Evolutionary conservation across 2,888 invertebrate genomes (phyloP).

Genomic region (Drosophila recens): DNA sequence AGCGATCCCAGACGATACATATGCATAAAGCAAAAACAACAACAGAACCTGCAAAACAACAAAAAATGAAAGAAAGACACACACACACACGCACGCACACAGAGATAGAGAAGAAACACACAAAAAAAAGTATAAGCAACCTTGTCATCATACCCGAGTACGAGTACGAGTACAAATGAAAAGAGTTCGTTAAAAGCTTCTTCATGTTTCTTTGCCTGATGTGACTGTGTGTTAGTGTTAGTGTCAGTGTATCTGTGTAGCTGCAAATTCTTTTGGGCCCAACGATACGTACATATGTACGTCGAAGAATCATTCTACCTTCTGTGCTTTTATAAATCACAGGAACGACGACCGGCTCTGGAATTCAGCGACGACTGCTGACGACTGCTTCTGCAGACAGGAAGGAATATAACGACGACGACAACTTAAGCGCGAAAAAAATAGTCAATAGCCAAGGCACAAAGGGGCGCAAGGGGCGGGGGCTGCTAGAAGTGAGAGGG

Average conservation of each 20-base stretch:
- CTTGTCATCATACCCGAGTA: constrained; percentile 74
- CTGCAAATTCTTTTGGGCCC: constrained; percentile 75
- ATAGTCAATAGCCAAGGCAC: constrained; percentile 67
- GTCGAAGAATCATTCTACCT: constrained; percentile 70
- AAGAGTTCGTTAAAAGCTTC: constrained; percentile 82
- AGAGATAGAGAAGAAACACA: constrained; percentile 11
- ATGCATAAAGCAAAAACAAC: constrained; percentile 67
- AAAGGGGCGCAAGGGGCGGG: constrained; percentile 2
- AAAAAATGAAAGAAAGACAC: constrained; percentile 42
- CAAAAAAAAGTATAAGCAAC: constrained; percentile 50
- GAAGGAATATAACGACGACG: constrained; percentile 80
- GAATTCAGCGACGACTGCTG: constrained; percentile 71
- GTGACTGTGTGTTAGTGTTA: constrained; percentile 21
- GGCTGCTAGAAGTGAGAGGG: background rate
- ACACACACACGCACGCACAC: constrained; percentile 25
- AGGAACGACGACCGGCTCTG: constrained; percentile 71
- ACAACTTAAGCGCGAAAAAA: constrained; percentile 80
- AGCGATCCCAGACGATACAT: constrained; percentile 75
- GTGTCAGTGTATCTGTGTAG: constrained; percentile 38
- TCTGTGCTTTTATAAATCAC: constrained; percentile 80
- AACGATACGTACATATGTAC: constrained; percentile 33
- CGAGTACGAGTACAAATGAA: constrained; percentile 75
- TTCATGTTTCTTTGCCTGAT: constrained; percentile 73
- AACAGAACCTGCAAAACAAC: constrained; percentile 19
- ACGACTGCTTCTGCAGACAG: constrained; percentile 76